Evolutionary conservation across 1,140 invertebrate genomes (phyloP).

Genomic region (Drosophila tsacasi): DNA sequence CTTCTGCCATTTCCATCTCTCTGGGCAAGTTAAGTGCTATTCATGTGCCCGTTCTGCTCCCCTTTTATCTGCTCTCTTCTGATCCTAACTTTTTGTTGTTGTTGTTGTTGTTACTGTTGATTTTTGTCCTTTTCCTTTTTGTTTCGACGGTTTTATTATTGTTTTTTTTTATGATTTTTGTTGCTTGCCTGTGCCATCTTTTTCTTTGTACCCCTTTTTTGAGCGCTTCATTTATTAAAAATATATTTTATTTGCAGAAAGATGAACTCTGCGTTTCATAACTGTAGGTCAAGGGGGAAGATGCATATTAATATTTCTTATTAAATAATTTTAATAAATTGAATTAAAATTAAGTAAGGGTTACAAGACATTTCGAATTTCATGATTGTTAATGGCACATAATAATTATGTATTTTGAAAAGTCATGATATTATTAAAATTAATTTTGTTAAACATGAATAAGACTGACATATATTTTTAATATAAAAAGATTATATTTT

Average conservation of each 20-base stretch:
- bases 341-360: no score
- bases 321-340: no score
- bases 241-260: slow-evolving; percentile 41
- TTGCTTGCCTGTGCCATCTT: slow-evolving; percentile 23
- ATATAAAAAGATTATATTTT: no score
- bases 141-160: slow-evolving; percentile 47
- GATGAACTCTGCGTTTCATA: slow-evolving; percentile 28
- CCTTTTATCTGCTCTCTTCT: slow-evolving; percentile 42
- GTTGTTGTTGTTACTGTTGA: slow-evolving; percentile 35
- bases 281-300: background rate
- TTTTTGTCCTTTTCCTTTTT: slow-evolving; percentile 57
- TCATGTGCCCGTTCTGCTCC: slow-evolving; percentile 53
- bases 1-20: slow-evolving; percentile 49
- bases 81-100: slow-evolving; percentile 52
- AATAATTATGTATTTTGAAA: no score
- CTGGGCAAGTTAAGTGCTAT: slow-evolving; percentile 75
- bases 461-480: no score
- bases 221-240: slow-evolving; percentile 64
- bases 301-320: no score
- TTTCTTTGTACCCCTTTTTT: slow-evolving; percentile 29
- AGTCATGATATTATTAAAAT: no score
- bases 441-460: no score
- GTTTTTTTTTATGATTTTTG: slow-evolving; percentile 15
- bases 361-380: no score
- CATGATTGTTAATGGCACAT: no score